These are phyloP conservation scores for Carlito syrichta DNA, from an alignment of 2,113 vertebrate species.

Conservation along the genomic window DNA sequence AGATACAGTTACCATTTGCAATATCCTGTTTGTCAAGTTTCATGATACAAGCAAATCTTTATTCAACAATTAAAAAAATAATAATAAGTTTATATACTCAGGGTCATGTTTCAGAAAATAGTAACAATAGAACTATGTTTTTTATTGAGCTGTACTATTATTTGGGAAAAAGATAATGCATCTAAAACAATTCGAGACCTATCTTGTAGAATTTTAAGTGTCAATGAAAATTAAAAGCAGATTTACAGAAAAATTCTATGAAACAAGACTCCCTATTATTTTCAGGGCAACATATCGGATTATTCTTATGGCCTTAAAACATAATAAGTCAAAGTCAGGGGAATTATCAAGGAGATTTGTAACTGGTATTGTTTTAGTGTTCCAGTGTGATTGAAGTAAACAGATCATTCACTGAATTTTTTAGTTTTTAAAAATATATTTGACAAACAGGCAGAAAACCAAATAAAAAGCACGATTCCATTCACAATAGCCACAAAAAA, in stretches of 20 bases:
- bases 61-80: not conserved
- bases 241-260: not conserved
- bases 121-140: not conserved
- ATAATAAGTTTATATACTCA: not conserved
- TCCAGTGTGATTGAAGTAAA: not conserved
- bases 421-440: constrained; percentile 16
- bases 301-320: not conserved
- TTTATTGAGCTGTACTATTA: not conserved
- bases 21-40: not conserved
- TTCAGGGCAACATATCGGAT: not conserved
- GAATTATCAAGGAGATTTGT: not conserved
- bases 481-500: no score
- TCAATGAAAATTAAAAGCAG: not conserved
- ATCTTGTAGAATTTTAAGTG: not conserved
- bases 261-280: not conserved
- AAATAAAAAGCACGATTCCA: no score
- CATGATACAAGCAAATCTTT: not conserved
- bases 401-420: not conserved
- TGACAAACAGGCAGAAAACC: no score
- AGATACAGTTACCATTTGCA: not conserved
- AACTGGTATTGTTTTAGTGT: not conserved
- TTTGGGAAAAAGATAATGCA: not conserved
- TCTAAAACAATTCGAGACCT: not conserved
- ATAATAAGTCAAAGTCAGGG: not conserved
- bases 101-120: not conserved